Conservation (phyloP, 2,888 invertebrate species). For the Erebia ligea region DNA sequence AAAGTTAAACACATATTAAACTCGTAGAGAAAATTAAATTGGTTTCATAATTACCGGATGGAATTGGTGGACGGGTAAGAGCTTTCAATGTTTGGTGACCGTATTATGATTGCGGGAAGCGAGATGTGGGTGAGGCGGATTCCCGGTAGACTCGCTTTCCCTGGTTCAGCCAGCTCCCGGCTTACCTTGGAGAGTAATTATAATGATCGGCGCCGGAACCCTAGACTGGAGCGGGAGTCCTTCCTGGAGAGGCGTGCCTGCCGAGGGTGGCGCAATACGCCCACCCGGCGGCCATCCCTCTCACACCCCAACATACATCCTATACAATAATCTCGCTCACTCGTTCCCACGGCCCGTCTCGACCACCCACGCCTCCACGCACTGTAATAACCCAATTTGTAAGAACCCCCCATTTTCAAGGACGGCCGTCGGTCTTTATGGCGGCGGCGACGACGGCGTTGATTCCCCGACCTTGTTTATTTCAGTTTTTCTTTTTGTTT, state of each 20-base stretch:
- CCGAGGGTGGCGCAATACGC: constrained; percentile 78
- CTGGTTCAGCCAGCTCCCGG: constrained; percentile 73
- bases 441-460: constrained; percentile 82
- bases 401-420: constrained; percentile 83
- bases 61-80: constrained; percentile 64
- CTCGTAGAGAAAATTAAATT: constrained; percentile 64
- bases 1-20: constrained; percentile 31
- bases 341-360: constrained; percentile 66
- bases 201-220: constrained; percentile 81
- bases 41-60: constrained; percentile 62
- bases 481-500: constrained; percentile 83
- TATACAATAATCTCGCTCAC: constrained; percentile 47
- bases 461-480: constrained; percentile 83
- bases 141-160: constrained; percentile 67
- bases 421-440: constrained; percentile 83
- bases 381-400: constrained; percentile 84
- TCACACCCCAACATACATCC: constrained; percentile 45
- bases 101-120: constrained; percentile 63
- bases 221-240: constrained; percentile 75
- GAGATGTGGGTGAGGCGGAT: constrained; percentile 59
- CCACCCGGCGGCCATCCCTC: constrained; percentile 67
- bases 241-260: constrained; percentile 81
- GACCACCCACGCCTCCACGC: constrained; percentile 73
- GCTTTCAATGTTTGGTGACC: constrained; percentile 70
- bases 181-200: constrained; percentile 83